Evolutionary conservation across 2,797 vertebrate species (phyloP).

Genomic region (Arnoldichthys spilopterus): DNA sequence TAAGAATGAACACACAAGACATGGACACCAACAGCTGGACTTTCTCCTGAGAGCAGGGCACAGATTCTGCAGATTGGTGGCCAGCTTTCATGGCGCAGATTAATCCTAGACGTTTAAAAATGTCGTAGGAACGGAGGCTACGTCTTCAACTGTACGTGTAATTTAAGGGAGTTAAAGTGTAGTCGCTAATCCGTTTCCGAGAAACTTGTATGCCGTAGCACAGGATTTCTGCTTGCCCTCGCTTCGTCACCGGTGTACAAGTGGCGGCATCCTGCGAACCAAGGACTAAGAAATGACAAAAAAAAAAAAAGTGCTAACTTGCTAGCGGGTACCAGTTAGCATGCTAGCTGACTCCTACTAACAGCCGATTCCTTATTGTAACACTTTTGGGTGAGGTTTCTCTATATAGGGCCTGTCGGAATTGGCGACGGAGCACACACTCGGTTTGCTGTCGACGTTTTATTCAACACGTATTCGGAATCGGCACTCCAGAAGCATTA

Average conservation of each 20-base stretch:
- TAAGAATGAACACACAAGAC: neutral
- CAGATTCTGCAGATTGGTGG: neutral
- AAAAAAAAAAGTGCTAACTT: neutral
- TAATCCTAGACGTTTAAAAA: neutral
- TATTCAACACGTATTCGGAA: slow-evolving; percentile 43
- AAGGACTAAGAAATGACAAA: neutral
- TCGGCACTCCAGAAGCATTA: slow-evolving; percentile 37
- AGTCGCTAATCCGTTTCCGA: neutral
- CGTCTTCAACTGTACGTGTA: neutral
- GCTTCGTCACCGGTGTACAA: slow-evolving; percentile 13
- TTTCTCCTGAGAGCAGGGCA: neutral
- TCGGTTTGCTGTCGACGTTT: slow-evolving; percentile 32
- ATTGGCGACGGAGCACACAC: slow-evolving; percentile 24
- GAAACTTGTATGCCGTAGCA: neutral
- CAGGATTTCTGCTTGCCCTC: slow-evolving; percentile 5
- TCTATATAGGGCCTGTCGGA: slow-evolving; percentile 35
- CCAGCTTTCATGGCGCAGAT: neutral
- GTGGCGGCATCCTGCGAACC: slow-evolving; percentile 23
- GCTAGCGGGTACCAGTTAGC: neutral
- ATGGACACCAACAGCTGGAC: neutral
- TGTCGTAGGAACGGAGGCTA: no score
- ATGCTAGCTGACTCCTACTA: slow-evolving; percentile 6
- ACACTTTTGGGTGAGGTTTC: neutral
- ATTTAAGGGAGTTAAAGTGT: neutral
- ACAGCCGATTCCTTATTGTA: neutral